Evolutionary conservation across 2,888 invertebrate genomes (phyloP).

Genomic region (Neocrepidodera transversa): DNA sequence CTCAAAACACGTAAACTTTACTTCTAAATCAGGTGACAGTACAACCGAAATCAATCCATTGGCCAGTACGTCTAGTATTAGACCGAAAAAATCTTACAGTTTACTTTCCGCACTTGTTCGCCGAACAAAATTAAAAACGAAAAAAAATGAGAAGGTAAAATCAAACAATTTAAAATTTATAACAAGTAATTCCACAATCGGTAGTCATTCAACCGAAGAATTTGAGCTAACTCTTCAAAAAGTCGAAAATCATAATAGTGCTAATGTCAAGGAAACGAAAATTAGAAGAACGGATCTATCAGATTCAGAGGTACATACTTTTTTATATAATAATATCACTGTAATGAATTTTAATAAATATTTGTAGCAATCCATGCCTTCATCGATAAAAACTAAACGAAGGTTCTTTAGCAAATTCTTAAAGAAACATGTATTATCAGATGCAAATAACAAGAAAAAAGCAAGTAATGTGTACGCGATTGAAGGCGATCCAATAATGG

Average conservation of each 20-base stretch:
- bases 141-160: constrained; percentile 16
- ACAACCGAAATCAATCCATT: not conserved
- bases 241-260: constrained; percentile 32
- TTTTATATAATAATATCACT: not conserved
- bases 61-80: constrained; percentile 29
- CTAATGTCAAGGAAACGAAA: constrained; percentile 15
- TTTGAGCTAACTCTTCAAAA: constrained; percentile 37
- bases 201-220: constrained; percentile 27
- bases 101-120: constrained; percentile 40
- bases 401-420: constrained; percentile 36
- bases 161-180: constrained; percentile 28
- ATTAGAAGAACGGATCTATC: constrained; percentile 20
- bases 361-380: constrained; percentile 35
- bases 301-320: constrained; percentile 38
- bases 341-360: not conserved
- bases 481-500: constrained; percentile 8
- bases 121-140: constrained; percentile 32
- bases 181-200: constrained; percentile 37
- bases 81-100: constrained; percentile 39
- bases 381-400: constrained; percentile 27
- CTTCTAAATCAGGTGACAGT: not conserved
- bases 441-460: constrained; percentile 17
- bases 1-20: not conserved
- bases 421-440: constrained; percentile 20
- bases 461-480: constrained; percentile 8